Percentiles rank a stretch among this genome's conserved stretches.
Conservation (phyloP, 2,113 vertebrate species). For the Myiozetetes cayanensis region DNA sequence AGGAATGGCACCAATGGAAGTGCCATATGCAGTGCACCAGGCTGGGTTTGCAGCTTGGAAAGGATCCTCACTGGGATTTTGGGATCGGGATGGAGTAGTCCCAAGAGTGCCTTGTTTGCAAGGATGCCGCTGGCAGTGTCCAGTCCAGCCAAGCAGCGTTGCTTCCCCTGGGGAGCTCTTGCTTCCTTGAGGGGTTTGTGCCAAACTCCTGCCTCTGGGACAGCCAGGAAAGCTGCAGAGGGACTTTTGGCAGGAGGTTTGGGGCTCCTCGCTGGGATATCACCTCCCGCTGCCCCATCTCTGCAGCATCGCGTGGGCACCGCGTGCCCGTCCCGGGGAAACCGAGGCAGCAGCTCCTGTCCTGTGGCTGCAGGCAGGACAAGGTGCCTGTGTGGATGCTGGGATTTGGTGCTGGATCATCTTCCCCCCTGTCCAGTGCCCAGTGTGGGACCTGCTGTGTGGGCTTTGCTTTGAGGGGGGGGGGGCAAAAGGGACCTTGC, state of each 20-base stretch:
- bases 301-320: background rate
- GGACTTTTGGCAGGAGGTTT: background rate
- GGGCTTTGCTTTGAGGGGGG: background rate
- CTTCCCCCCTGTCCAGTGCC: background rate
- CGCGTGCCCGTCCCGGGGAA: fast-evolving
- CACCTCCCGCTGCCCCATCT: background rate
- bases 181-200: background rate
- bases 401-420: background rate
- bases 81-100: background rate
- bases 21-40: background rate
- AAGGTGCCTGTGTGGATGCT: fast-evolving
- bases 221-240: background rate
- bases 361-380: background rate
- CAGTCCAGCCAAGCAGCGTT: fast-evolving
- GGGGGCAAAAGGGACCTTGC: background rate
- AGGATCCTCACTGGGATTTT: background rate
- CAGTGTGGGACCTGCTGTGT: background rate
- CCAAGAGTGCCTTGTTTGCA: background rate
- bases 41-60: background rate
- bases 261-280: background rate
- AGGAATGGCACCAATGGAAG: fast-evolving
- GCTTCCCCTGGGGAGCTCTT: background rate
- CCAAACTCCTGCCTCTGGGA: fast-evolving
- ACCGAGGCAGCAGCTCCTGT: background rate
- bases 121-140: fast-evolving